These are phyloP conservation scores for Condylura cristata DNA, from an alignment of 2,113 vertebrate species.

Conservation along the genomic window DNA sequence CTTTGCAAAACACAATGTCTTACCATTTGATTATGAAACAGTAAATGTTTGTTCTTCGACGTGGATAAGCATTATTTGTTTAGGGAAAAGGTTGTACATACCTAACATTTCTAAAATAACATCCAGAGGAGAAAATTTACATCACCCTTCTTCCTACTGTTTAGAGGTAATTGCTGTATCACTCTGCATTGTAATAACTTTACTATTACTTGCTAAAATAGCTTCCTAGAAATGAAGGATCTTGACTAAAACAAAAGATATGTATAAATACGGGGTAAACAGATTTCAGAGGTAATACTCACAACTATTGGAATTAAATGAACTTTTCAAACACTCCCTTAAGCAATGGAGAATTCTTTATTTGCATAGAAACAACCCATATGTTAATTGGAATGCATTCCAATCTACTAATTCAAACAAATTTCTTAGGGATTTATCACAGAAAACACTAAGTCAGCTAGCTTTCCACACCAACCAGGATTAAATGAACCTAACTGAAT, in stretches of 20 bases:
- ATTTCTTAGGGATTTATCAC: constrained; percentile 21
- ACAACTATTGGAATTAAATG: constrained; percentile 13
- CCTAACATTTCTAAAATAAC: background rate
- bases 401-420: constrained; percentile 38
- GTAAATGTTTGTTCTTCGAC: background rate
- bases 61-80: background rate
- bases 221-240: background rate
- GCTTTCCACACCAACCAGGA: constrained; percentile 1
- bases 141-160: background rate
- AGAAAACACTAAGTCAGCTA: background rate
- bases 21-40: background rate
- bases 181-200: background rate
- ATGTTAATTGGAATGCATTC: constrained; percentile 44
- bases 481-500: constrained; percentile 20
- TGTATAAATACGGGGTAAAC: constrained; percentile 24
- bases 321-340: constrained; percentile 1
- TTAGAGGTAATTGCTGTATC: background rate
- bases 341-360: background rate
- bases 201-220: no score
- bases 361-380: constrained; percentile 53
- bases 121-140: background rate
- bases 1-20: background rate
- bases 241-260: constrained; percentile 46
- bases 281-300: constrained; percentile 24
- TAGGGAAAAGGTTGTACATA: background rate